These are phyloP conservation scores for Gonatopus flavifemur DNA, from an alignment of 1,140 invertebrate species.

Conservation along the genomic window DNA sequence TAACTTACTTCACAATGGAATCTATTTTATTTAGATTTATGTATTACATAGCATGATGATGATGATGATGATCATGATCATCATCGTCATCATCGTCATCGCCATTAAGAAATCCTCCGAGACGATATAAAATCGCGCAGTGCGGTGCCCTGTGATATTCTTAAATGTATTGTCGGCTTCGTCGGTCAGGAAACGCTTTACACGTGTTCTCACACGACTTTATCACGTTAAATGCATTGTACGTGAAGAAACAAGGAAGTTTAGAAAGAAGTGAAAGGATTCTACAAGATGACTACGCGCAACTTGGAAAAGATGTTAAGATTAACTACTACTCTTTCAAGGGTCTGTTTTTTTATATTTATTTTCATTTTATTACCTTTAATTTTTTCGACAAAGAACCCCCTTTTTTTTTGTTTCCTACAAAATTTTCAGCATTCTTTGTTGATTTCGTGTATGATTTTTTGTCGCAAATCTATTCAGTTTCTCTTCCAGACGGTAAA, in stretches of 20 bases:
- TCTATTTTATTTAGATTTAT: no score
- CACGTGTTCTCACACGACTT: background rate
- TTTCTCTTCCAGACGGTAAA: background rate
- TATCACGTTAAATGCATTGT: background rate
- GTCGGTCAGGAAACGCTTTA: conserved; percentile 11
- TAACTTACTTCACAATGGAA: no score
- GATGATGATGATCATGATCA: no score
- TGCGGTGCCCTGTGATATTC: conserved; percentile 17
- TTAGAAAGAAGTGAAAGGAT: background rate
- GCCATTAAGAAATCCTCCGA: conserved; percentile 25
- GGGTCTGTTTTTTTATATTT: conserved; percentile 36
- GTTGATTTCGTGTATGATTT: no score
- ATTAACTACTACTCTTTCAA: conserved; percentile 37
- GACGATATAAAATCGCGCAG: conserved; percentile 35
- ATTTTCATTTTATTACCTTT: background rate
- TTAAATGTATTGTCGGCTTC: conserved; percentile 23
- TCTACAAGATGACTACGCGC: conserved; percentile 17
- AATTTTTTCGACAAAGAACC: background rate
- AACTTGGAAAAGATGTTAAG: conserved; percentile 49
- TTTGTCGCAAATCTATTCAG: no score
- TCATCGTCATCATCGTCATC: no score
- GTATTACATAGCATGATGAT: no score
- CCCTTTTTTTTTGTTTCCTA: background rate
- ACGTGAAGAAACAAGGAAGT: background rate
- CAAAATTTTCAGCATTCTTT: no score